A percentile compares a stretch with the other conserved stretches of the same genome.
Evolutionary conservation across 2,797 vertebrate species (phyloP).

Genomic region (Esox lucius): DNA sequence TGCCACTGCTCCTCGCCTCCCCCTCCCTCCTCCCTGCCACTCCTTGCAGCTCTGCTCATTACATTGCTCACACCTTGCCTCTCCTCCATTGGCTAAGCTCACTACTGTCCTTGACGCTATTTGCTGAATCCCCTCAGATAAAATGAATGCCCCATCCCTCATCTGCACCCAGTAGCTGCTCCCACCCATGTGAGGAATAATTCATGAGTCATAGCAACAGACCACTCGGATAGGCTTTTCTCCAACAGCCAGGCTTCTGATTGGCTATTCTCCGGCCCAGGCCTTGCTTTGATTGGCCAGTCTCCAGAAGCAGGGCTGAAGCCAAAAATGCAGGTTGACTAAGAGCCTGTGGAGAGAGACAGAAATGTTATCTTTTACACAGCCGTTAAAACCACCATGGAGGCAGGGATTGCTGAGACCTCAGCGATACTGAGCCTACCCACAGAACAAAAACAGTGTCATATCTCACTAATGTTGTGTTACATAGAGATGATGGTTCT

Average conservation of each 20-base stretch:
- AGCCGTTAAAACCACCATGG: too few species aligned
- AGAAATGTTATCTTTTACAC: too few species aligned
- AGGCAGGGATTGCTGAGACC: too few species aligned
- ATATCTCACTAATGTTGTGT: too few species aligned
- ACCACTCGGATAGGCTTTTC: conserved; percentile 55
- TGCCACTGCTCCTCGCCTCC: background rate
- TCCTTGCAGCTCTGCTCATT: conserved; percentile 16
- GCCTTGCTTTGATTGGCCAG: too few species aligned
- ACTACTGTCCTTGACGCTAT: background rate
- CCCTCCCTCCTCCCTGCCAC: conserved; percentile 10
- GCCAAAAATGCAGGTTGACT: background rate
- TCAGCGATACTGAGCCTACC: too few species aligned
- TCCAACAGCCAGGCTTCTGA: background rate
- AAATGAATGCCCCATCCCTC: conserved; percentile 7
- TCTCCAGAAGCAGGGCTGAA: background rate
- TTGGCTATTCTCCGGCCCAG: too few species aligned
- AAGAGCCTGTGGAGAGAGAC: too few species aligned
- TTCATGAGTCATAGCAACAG: conserved; percentile 63
- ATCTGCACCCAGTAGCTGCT: conserved; percentile 36
- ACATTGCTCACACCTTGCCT: conserved; percentile 11
- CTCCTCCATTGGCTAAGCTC: conserved; percentile 17
- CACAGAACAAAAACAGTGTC: too few species aligned
- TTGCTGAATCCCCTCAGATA: conserved; percentile 17
- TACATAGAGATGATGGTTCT: too few species aligned
- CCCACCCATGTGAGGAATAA: conserved; percentile 67